These are phyloP conservation scores for Drosophila barbarae DNA, from an alignment of 2,888 invertebrate genomes.

Conservation along the genomic window DNA sequence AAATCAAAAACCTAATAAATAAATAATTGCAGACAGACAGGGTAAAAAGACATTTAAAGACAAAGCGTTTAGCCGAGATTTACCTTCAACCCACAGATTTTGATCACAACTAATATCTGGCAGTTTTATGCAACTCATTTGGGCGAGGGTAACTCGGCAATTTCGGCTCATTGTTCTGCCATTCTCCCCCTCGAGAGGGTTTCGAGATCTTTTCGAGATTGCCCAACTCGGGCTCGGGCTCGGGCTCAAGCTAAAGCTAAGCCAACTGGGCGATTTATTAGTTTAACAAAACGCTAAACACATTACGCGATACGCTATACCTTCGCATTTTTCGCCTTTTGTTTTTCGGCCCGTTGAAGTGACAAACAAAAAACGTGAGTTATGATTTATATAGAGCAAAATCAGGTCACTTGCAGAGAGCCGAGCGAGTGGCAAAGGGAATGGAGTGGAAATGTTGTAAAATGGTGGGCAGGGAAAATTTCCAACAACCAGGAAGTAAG, in stretches of 20 bases:
- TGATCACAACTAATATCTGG: conserved; percentile 21
- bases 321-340: conserved; percentile 14
- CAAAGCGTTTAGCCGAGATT: conserved; percentile 9
- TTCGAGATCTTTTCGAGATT: conserved; percentile 9
- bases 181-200: conserved; percentile 26
- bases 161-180: conserved; percentile 34
- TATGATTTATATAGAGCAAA: conserved; percentile 39
- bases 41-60: neutral
- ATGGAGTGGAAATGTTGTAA: conserved; percentile 8
- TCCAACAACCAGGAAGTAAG: neutral
- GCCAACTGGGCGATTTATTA: conserved; percentile 28
- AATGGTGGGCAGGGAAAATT: conserved; percentile 4
- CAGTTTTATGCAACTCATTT: conserved; percentile 30
- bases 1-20: neutral
- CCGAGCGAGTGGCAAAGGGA: conserved; percentile 1
- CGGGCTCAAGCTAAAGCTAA: neutral
- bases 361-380: conserved; percentile 39
- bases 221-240: neutral
- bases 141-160: conserved; percentile 12
- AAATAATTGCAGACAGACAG: neutral
- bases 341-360: conserved; percentile 23
- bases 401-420: conserved; percentile 36
- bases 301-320: conserved; percentile 7
- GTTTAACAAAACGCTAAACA: conserved; percentile 41
- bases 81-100: conserved; percentile 18